Percentiles rank a stretch among this genome's conserved stretches.
Evolutionary conservation across 1,140 invertebrate genomes (phyloP).

Genomic region (Neuroterus valhalla): DNA sequence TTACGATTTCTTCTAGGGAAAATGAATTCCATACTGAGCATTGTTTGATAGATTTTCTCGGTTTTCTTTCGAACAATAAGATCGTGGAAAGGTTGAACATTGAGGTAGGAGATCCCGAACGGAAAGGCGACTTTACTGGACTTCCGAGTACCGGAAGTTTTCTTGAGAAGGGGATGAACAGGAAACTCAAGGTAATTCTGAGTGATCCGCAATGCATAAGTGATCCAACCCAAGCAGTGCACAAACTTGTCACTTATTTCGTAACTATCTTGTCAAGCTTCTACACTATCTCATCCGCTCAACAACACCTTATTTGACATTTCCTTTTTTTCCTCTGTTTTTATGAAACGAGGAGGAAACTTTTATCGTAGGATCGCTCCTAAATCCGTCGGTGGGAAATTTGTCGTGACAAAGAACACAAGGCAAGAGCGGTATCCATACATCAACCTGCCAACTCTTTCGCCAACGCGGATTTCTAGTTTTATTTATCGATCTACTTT

Average conservation of each 20-base stretch:
- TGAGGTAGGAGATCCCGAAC: too few relatives aligned
- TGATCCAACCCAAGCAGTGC: constrained; percentile 59
- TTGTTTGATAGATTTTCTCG: too few relatives aligned
- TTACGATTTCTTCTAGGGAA: too few relatives aligned
- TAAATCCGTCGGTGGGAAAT: not conserved
- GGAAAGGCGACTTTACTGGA: too few relatives aligned
- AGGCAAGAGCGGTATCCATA: constrained; percentile 53
- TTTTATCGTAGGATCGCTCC: not conserved
- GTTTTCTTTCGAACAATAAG: too few relatives aligned
- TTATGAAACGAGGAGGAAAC: not conserved
- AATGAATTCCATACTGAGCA: too few relatives aligned
- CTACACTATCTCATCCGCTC: constrained; percentile 35
- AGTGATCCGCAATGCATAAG: constrained; percentile 57
- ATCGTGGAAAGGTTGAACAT: too few relatives aligned
- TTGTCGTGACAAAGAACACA: constrained; percentile 44
- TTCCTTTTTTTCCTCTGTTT: not conserved
- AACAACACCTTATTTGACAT: not conserved
- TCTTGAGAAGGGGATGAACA: too few relatives aligned
- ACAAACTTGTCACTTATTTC: constrained; percentile 67
- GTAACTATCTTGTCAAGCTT: constrained; percentile 51
- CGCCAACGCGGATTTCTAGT: constrained; percentile 48
- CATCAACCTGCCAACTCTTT: constrained; percentile 38
- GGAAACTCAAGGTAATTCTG: constrained; percentile 54
- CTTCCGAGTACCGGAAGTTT: too few relatives aligned
- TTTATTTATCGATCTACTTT: constrained; percentile 53